Evolutionary conservation across 2,113 vertebrate species (phyloP).

Genomic region (Stigmatopora argus): DNA sequence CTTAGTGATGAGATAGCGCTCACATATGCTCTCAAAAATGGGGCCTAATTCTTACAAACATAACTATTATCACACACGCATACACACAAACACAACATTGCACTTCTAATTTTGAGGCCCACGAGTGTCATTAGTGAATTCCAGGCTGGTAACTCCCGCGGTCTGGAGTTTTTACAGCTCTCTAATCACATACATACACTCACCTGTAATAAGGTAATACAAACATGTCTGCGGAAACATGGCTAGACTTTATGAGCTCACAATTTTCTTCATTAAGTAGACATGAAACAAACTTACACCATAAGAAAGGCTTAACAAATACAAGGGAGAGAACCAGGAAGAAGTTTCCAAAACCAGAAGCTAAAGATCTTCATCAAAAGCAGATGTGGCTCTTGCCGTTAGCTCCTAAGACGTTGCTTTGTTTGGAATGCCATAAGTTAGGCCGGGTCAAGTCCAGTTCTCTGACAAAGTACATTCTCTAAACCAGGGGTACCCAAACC

Average conservation of each 20-base stretch:
- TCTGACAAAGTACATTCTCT: background rate
- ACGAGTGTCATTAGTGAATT: constrained; percentile 73
- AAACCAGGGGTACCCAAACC: background rate
- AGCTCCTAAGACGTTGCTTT: background rate
- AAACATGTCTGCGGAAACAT: constrained; percentile 60
- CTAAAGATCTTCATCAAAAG: background rate
- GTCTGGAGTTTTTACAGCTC: constrained; percentile 66
- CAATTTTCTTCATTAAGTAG: constrained; percentile 35
- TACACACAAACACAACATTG: constrained; percentile 42
- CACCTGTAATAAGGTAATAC: constrained; percentile 62
- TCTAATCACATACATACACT: constrained; percentile 46
- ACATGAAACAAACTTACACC: constrained; percentile 38
- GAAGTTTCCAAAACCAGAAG: background rate
- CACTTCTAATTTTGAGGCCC: constrained; percentile 67
- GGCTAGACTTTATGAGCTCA: constrained; percentile 53
- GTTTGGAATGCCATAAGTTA: background rate
- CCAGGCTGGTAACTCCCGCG: constrained; percentile 67
- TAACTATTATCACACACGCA: constrained; percentile 27
- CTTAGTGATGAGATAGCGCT: constrained; percentile 48
- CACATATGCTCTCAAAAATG: constrained; percentile 38
- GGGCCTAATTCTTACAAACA: constrained; percentile 48
- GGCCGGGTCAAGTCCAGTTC: background rate
- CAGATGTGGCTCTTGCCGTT: background rate
- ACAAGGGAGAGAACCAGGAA: background rate
- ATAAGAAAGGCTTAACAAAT: constrained; percentile 26